These are phyloP conservation scores for Acridotheres tristis DNA, from an alignment of 2,797 vertebrate species.

Conservation along the genomic window DNA sequence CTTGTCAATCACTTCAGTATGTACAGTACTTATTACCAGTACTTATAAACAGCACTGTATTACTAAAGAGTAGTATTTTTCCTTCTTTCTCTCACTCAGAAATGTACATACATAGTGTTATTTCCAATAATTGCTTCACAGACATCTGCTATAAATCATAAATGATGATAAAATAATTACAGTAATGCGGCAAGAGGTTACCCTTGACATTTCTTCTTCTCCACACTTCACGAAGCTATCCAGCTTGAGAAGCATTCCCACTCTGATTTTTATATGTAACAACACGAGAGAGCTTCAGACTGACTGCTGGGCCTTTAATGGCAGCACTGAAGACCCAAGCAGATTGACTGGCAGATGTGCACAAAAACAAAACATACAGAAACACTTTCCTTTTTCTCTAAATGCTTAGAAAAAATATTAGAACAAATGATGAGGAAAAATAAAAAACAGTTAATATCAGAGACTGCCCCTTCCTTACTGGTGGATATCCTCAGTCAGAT, in stretches of 20 bases:
- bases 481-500: neutral
- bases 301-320: neutral
- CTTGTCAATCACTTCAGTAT: neutral
- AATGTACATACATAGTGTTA: neutral
- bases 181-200: neutral
- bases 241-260: neutral
- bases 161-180: constrained; percentile 49
- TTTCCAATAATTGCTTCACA: constrained; percentile 20
- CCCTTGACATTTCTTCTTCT: constrained; percentile 35
- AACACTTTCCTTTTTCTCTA: neutral
- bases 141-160: constrained; percentile 27
- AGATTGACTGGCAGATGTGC: neutral
- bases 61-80: neutral
- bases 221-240: neutral
- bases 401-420: neutral
- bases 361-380: neutral
- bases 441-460: neutral
- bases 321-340: neutral
- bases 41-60: neutral
- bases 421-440: neutral
- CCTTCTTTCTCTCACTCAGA: neutral
- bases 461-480: neutral
- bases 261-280: neutral
- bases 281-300: neutral
- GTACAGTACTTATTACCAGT: neutral